A percentile compares a stretch with the other conserved stretches of the same genome.
phyloP scores from a whole-genome alignment of 1,140 invertebrate species.

The Sinonovacula constricta region DNA sequence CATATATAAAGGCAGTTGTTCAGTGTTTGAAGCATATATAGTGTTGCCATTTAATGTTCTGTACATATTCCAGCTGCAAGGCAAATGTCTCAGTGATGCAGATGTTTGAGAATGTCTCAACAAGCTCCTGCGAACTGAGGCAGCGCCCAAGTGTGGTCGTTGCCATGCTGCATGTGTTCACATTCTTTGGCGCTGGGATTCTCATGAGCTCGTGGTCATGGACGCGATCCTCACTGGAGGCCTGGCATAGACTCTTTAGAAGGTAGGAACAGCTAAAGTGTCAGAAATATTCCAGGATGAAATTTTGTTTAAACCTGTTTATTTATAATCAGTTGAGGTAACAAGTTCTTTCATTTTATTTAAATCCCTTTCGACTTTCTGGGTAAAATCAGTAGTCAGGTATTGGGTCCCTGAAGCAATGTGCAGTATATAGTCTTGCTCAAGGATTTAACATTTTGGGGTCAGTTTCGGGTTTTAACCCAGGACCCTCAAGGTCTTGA shows the following conservation, averaged over 20 bases:
- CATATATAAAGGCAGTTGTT: no score
- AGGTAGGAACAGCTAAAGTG: no score
- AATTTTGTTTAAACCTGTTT: background rate
- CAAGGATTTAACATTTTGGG: no score
- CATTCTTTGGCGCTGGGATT: conserved; percentile 88
- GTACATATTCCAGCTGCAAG: conserved; percentile 78
- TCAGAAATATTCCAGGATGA: no score
- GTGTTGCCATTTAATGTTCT: no score
- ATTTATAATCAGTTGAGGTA: background rate
- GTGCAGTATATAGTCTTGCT: no score
- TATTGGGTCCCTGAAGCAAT: no score
- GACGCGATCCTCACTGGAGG: conserved; percentile 88
- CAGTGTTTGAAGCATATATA: no score
- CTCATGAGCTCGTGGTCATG: conserved; percentile 94
- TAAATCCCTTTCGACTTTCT: background rate
- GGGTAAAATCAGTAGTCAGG: background rate
- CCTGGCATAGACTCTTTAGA: conserved; percentile 84
- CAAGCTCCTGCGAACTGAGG: conserved; percentile 82
- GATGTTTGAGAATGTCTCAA: conserved; percentile 15
- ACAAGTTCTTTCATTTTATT: background rate
- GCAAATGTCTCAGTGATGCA: conserved; percentile 70
- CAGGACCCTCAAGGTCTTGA: no score
- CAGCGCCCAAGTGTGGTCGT: conserved; percentile 88
- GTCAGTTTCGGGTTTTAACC: no score
- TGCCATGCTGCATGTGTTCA: conserved; percentile 87